A percentile compares a stretch with the other conserved stretches of the same genome.
Evolutionary conservation across 1,140 invertebrate species (phyloP).

Genomic region (Neoseiulus cucumeris): DNA sequence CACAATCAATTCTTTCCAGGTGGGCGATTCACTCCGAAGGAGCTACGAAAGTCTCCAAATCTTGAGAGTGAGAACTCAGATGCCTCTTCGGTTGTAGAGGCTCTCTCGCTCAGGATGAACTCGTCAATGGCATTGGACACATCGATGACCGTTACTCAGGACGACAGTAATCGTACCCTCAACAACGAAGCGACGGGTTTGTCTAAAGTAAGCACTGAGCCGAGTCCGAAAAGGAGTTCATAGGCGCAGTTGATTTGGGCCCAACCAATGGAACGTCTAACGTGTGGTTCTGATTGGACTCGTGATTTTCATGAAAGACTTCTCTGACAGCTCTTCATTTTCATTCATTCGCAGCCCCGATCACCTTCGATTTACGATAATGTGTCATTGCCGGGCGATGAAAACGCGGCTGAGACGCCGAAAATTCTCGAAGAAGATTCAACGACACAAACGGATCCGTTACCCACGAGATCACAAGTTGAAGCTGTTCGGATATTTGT

Average conservation of each 20-base stretch:
- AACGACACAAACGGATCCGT: background rate
- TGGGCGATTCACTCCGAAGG: conserved; percentile 5
- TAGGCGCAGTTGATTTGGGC: no score
- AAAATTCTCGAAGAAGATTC: background rate
- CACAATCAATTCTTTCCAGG: background rate
- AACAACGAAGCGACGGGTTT: background rate
- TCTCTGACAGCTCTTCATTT: background rate
- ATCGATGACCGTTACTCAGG: conserved; percentile 3
- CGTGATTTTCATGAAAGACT: background rate
- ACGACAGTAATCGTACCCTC: background rate
- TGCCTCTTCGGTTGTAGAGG: background rate
- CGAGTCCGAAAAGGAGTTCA: no score
- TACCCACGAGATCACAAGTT: background rate
- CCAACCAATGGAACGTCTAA: background rate
- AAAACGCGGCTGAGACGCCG: background rate
- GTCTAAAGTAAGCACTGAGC: no score
- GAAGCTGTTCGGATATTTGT: conserved; percentile 6
- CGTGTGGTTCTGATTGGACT: background rate
- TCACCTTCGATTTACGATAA: conserved; percentile 9
- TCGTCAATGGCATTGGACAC: background rate
- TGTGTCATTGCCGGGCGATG: background rate
- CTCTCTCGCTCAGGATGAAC: background rate
- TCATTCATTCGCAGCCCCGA: background rate
- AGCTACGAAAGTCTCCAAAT: conserved; percentile 1
- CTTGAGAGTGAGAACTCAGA: background rate